A percentile compares a stretch with the other conserved stretches of the same genome.
phyloP scores from a whole-genome alignment of 2,797 vertebrate species.

The Valencia hispanica region DNA sequence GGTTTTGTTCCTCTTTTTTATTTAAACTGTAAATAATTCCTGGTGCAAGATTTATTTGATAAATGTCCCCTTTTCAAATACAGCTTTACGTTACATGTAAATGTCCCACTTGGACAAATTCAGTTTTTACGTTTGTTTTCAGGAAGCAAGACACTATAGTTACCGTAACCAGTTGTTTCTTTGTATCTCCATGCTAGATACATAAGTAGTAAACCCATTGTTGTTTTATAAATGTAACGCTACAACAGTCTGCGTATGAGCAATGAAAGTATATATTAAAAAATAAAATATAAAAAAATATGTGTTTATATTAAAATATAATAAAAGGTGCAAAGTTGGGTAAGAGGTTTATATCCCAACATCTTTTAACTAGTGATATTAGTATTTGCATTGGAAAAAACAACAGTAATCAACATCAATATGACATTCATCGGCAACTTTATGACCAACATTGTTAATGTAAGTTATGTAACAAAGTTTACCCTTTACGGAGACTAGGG shows the following conservation, averaged over 20 bases:
- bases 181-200: background rate
- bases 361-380: background rate
- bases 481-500: too few species aligned
- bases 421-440: too few species aligned
- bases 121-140: background rate
- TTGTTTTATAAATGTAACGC: background rate
- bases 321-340: background rate
- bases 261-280: too few species aligned
- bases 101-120: background rate
- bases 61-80: background rate
- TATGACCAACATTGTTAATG: too few species aligned
- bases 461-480: too few species aligned
- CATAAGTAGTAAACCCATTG: background rate
- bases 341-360: background rate
- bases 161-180: background rate
- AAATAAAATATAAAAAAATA: too few species aligned
- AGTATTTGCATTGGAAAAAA: too few species aligned
- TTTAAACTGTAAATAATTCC: constrained; percentile 13
- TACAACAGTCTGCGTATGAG: too few species aligned
- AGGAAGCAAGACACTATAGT: constrained; percentile 3
- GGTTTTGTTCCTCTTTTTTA: constrained; percentile 23
- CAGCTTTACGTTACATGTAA: background rate
- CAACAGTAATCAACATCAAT: too few species aligned
- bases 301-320: too few species aligned
- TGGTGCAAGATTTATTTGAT: background rate